These are phyloP conservation scores for Carcina quercana DNA, from an alignment of 2,888 invertebrate species.

Conservation along the genomic window DNA sequence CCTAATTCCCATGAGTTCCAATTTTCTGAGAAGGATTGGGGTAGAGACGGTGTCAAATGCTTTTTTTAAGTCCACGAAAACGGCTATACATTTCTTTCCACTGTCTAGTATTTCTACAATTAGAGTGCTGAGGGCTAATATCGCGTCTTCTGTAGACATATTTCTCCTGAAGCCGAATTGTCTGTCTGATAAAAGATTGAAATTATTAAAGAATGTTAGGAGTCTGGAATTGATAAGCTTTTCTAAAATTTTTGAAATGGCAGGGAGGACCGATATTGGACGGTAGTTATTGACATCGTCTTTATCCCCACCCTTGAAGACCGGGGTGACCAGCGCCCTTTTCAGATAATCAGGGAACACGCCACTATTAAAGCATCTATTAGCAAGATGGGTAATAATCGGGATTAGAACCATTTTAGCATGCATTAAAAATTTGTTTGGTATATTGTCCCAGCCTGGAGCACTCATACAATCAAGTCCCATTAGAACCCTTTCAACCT, in stretches of 20 bases:
- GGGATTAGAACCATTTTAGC: too few relatives aligned
- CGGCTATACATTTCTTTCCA: too few relatives aligned
- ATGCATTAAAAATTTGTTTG: too few relatives aligned
- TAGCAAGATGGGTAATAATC: background rate
- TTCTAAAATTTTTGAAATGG: conserved; percentile 8
- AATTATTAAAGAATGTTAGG: conserved; percentile 2
- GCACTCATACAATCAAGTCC: too few relatives aligned
- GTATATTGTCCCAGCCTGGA: too few relatives aligned
- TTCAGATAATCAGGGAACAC: background rate
- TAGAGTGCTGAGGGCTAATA: conserved; percentile 1
- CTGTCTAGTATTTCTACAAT: conserved; percentile 5
- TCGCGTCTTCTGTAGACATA: conserved; percentile 7
- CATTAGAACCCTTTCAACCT: too few relatives aligned
- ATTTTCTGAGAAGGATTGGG: conserved; percentile 3
- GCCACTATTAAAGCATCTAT: background rate
- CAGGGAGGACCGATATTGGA: conserved; percentile 7
- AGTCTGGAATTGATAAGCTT: conserved; percentile 6
- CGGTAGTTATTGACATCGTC: conserved; percentile 5
- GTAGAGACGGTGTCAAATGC: too few relatives aligned
- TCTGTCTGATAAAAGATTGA: conserved; percentile 1
- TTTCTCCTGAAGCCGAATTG: conserved; percentile 10
- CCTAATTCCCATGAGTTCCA: conserved; percentile 1
- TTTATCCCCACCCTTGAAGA: conserved; percentile 1
- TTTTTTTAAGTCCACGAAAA: too few relatives aligned
- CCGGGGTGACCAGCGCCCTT: background rate